phyloP scores from a whole-genome alignment of 2,113 vertebrate genomes.

The Bettongia penicillata region DNA sequence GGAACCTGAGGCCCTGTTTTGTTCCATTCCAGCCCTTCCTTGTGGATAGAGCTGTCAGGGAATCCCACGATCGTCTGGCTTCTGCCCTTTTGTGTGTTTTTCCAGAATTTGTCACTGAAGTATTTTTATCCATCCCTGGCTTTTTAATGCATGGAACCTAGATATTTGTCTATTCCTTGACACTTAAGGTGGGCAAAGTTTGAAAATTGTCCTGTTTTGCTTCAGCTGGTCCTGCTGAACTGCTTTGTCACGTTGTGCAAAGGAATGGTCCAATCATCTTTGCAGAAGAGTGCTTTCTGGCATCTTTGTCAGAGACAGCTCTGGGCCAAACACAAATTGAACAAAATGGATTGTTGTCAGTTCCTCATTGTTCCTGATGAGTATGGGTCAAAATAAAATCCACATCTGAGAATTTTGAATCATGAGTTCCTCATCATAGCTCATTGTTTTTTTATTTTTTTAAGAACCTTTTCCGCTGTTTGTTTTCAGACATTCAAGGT shows the following conservation, averaged over 20 bases:
- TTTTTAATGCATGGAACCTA: conserved; percentile 72
- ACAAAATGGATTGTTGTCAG: conserved; percentile 35
- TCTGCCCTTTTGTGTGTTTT: conserved; percentile 86
- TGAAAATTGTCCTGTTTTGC: conserved; percentile 46
- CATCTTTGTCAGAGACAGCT: conserved; percentile 60
- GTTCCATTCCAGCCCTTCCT: conserved; percentile 93
- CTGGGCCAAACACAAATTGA: conserved; percentile 63
- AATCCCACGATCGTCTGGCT: conserved; percentile 94
- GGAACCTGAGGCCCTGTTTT: conserved; percentile 88
- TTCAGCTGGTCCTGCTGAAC: conserved; percentile 45
- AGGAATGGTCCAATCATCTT: conserved; percentile 47
- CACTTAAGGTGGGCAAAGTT: conserved; percentile 67
- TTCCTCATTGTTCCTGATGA: conserved; percentile 55
- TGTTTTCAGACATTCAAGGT: conserved; percentile 46
- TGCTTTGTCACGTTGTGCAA: conserved; percentile 58
- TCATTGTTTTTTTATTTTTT: not conserved
- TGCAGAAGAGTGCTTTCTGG: conserved; percentile 67
- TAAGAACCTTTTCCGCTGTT: not conserved
- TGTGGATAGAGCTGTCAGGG: conserved; percentile 91
- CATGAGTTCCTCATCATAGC: not conserved
- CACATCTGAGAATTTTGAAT: conserved; percentile 42
- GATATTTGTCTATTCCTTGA: conserved; percentile 76
- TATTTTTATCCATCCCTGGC: conserved; percentile 81
- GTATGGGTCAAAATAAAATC: conserved; percentile 40
- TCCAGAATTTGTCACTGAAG: conserved; percentile 80